phyloP scores from a whole-genome alignment of 35 echinoderm and acorn worm species.

The Stichopus chloronotus region DNA sequence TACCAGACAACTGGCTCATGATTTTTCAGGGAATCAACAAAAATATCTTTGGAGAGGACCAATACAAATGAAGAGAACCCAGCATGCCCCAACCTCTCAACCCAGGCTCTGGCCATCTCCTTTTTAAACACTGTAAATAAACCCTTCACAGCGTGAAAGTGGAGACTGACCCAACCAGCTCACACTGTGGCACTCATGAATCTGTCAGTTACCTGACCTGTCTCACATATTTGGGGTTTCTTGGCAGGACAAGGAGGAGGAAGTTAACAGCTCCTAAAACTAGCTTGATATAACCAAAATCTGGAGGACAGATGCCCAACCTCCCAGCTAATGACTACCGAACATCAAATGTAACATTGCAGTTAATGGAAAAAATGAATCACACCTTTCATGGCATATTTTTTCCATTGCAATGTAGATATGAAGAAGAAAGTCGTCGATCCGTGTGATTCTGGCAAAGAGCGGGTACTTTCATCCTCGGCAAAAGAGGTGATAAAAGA shows the following conservation, averaged over 20 bases:
- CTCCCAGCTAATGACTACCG: too few relatives aligned
- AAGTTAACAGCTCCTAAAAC: background rate
- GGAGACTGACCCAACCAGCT: background rate
- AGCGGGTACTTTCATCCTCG: background rate
- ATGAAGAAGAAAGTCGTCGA: background rate
- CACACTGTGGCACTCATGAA: background rate
- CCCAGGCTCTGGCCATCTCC: background rate
- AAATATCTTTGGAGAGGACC: background rate
- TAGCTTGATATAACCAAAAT: constrained; percentile 8
- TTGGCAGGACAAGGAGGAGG: constrained; percentile 14
- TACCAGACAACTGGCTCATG: background rate
- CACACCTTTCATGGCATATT: too few relatives aligned
- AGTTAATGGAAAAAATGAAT: too few relatives aligned
- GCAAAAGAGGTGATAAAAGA: background rate
- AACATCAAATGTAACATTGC: too few relatives aligned
- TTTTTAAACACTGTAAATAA: background rate
- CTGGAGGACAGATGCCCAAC: constrained; percentile 9
- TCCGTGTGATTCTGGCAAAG: background rate
- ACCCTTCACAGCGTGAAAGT: background rate
- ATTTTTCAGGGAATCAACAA: background rate
- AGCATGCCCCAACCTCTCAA: background rate
- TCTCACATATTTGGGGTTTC: background rate
- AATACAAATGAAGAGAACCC: background rate
- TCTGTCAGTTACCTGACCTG: background rate
- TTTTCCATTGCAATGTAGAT: too few relatives aligned